Evolutionary conservation across 2,797 vertebrate genomes (phyloP), one percentile per base, ranked within the genome.

Genomic region (Muraenolepis orangiensis): DNA sequence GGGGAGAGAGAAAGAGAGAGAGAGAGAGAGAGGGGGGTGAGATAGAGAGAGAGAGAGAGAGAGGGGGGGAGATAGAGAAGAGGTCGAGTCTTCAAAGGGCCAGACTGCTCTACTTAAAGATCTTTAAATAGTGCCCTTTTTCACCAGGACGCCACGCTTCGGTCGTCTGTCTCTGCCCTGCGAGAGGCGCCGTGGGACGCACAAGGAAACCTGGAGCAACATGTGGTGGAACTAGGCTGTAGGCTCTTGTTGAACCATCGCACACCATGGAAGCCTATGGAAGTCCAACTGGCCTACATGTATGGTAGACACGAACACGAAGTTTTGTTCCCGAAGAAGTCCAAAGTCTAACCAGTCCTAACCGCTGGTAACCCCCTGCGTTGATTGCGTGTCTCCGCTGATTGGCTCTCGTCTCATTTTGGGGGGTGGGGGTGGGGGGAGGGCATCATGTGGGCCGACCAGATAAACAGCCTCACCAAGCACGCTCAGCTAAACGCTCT

Each of bases 121-220:
- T 89, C 89, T 90, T 91, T 90, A 92, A 93, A 93, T 92, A 92
- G 91, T 84, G 81, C 89, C 82, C 83, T 84, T n/a, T n/a, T n/a
- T 89, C 81, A 84, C 84, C 71, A 87, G 80, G 84, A 87, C 77
- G 84, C 76, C 72, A 75, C 36, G 73, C 80, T 74, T 81, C 46
- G 74, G 72, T 90, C 83, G 89, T 86, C 84, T 57, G 80, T 87
- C 86, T 89, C 82, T 70, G 85, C 80, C 87, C 76, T 82, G 78
- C 46, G 66, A 76, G 81, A 86, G 76, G 81, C 74, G 72, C 72
- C 73, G 4, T 40, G 82, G 84, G 76, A 86, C 32, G 64, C 72
- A 73, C 23, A 6, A 6, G 40, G 68, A 74, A n/a, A n/a, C 18
- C 46, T 75, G 3, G 42, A 74, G 61, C 79, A 84, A 82, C 78